phyloP scores from a whole-genome alignment of 2,797 vertebrate species.

The Glossophaga mutica region DNA sequence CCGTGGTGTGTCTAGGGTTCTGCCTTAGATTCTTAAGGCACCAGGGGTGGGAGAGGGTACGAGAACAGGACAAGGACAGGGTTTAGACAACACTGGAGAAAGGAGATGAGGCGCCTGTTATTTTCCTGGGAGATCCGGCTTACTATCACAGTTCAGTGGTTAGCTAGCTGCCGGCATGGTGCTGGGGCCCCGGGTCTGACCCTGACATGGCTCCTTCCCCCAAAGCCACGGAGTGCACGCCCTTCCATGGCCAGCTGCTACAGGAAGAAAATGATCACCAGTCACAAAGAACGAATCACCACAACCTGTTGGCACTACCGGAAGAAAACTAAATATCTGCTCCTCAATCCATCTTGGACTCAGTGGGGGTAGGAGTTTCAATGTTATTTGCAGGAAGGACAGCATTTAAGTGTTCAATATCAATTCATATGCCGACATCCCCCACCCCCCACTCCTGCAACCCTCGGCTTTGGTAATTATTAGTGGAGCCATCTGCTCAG shows the following conservation, averaged over 20 bases:
- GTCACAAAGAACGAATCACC: background rate
- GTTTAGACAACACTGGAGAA: background rate
- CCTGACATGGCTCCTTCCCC: background rate
- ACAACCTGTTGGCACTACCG: background rate
- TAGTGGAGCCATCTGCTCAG: slow-evolving; percentile 72
- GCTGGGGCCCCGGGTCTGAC: background rate
- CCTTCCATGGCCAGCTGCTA: background rate
- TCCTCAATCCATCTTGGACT: background rate
- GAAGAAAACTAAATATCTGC: background rate
- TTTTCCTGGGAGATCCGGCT: background rate
- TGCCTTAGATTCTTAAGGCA: background rate
- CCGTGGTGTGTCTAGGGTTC: background rate
- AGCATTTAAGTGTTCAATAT: background rate
- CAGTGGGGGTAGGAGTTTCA: background rate
- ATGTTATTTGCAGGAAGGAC: background rate
- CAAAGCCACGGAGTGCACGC: background rate
- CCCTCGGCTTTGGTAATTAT: slow-evolving; percentile 61
- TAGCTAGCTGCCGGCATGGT: background rate
- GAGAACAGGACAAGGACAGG: background rate
- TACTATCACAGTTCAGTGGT: background rate
- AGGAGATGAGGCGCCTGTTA: background rate
- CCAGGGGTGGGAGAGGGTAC: background rate
- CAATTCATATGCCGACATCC: background rate
- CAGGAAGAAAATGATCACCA: background rate
- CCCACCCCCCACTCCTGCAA: background rate